Percentiles rank a stretch among this genome's conserved stretches.
Evolutionary conservation across 2,888 invertebrate genomes (phyloP).

Genomic region (Clostera curtula): DNA sequence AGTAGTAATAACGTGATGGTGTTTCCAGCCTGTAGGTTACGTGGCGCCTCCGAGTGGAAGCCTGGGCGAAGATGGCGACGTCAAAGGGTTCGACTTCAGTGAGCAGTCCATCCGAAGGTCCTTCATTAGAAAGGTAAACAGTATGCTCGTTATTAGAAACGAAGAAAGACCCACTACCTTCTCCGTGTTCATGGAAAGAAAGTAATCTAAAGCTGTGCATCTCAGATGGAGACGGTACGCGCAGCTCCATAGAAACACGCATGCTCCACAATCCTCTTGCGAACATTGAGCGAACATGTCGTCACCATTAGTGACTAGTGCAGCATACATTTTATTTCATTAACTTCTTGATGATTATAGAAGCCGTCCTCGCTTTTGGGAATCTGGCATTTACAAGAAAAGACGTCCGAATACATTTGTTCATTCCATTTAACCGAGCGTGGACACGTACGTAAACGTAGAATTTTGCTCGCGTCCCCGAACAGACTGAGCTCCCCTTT

Average conservation of each 20-base stretch:
- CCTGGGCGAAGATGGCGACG: slow-evolving; percentile 73
- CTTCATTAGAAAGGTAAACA: slow-evolving; percentile 80
- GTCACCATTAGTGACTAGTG: not conserved
- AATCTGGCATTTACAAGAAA: not conserved
- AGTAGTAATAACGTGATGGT: too few species aligned
- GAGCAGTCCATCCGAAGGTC: slow-evolving; percentile 81
- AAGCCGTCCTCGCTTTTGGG: too few species aligned
- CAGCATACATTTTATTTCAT: too few species aligned
- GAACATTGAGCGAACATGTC: not conserved
- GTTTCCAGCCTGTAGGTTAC: slow-evolving; percentile 45
- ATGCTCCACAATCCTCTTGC: not conserved
- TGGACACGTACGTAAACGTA: slow-evolving; percentile 1
- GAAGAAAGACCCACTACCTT: not conserved
- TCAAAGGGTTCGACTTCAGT: slow-evolving; percentile 82
- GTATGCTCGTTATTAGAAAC: slow-evolving; percentile 2
- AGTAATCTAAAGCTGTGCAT: too few species aligned
- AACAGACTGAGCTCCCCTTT: slow-evolving; percentile 9
- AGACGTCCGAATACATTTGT: too few species aligned
- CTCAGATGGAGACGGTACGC: slow-evolving; percentile 1
- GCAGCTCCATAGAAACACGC: not conserved
- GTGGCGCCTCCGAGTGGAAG: slow-evolving; percentile 48
- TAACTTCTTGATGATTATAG: too few species aligned
- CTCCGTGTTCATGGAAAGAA: not conserved
- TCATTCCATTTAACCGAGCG: slow-evolving; percentile 1
- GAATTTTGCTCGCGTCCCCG: not conserved